Conservation (phyloP, 2,113 vertebrate species). For the Rhodinocichla rosea region DNA sequence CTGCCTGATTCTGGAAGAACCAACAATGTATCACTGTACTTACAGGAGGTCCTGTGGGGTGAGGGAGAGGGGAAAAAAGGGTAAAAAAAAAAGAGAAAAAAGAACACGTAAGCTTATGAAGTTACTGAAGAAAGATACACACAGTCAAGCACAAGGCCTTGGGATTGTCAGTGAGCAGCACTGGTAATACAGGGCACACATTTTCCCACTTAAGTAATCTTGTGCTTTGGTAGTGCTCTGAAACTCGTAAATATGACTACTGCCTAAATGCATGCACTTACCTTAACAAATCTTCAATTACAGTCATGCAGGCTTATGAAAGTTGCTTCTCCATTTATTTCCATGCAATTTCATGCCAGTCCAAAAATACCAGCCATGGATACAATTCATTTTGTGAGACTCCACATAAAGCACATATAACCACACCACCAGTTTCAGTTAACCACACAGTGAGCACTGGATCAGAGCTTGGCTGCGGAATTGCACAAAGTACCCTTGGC, state of each 20-base stretch:
- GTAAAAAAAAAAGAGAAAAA: conserved; percentile 33
- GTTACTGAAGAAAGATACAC: background rate
- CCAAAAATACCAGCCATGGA: background rate
- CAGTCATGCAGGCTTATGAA: background rate
- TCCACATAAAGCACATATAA: background rate
- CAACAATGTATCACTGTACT: conserved; percentile 77
- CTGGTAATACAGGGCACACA: background rate
- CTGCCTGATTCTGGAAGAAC: conserved; percentile 63
- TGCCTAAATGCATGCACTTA: background rate
- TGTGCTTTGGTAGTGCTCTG: background rate
- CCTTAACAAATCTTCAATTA: background rate
- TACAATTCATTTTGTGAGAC: background rate
- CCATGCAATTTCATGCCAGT: conserved; percentile 21
- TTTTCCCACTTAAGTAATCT: background rate
- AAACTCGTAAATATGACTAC: background rate
- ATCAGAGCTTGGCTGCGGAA: conserved; percentile 23
- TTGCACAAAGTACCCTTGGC: background rate
- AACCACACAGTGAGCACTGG: background rate
- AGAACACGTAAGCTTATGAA: conserved; percentile 36
- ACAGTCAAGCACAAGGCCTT: background rate
- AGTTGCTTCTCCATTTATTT: background rate
- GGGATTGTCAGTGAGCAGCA: background rate
- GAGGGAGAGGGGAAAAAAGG: background rate
- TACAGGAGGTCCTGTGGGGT: conserved; percentile 91
- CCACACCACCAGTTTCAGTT: background rate